These are phyloP conservation scores for Proteles cristata DNA, from an alignment of 2,113 vertebrate species.

Conservation along the genomic window DNA sequence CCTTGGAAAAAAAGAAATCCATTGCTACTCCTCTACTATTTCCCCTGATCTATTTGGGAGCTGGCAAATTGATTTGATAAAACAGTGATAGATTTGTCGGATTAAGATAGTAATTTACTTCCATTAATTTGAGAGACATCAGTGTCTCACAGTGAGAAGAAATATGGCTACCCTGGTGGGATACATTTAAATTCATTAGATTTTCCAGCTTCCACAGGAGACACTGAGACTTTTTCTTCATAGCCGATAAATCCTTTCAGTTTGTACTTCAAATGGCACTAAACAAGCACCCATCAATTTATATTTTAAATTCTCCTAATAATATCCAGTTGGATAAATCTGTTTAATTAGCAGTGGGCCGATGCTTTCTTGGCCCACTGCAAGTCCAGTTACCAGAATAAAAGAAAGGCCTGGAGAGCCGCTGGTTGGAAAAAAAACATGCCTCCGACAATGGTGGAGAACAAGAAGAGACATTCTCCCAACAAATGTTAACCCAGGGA, in stretches of 20 bases:
- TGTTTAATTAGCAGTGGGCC: constrained; percentile 82
- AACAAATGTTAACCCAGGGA: constrained; percentile 79
- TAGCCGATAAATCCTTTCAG: constrained; percentile 84
- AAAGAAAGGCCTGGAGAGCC: constrained; percentile 78
- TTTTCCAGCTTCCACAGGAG: constrained; percentile 83
- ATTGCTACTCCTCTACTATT: constrained; percentile 31
- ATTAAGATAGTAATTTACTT: constrained; percentile 75
- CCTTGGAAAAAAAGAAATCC: background rate
- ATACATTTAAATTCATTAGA: constrained; percentile 85
- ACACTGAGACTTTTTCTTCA: constrained; percentile 81
- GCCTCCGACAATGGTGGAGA: constrained; percentile 72
- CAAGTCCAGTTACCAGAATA: constrained; percentile 83
- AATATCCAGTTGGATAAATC: constrained; percentile 82
- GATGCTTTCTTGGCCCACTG: constrained; percentile 81
- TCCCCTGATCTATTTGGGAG: constrained; percentile 45
- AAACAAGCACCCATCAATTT: constrained; percentile 82
- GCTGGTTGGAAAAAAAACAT: constrained; percentile 71
- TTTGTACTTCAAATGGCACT: constrained; percentile 83
- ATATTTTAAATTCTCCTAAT: constrained; percentile 83
- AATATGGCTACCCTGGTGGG: constrained; percentile 80
- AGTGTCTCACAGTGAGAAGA: constrained; percentile 79
- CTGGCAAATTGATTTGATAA: constrained; percentile 67
- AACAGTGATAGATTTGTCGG: constrained; percentile 74
- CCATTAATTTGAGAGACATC: constrained; percentile 85
- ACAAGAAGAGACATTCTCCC: constrained; percentile 79